These are phyloP conservation scores for Acholoe squamosa DNA, from an alignment of 2,888 invertebrate genomes.

Conservation along the genomic window DNA sequence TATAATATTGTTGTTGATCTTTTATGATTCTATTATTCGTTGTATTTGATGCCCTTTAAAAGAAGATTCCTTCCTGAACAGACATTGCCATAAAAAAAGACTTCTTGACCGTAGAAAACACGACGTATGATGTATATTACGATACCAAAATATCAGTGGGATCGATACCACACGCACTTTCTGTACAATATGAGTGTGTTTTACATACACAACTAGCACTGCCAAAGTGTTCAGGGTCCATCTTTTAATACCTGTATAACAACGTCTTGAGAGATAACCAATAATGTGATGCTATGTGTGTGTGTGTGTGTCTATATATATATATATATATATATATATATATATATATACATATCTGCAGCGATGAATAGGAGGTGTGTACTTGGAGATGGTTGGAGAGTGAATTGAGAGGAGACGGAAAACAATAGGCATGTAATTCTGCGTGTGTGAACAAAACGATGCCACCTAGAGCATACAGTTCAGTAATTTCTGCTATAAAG, in stretches of 20 bases:
- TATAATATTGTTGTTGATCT: not conserved
- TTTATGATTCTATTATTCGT: no score
- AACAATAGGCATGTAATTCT: no score
- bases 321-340: not conserved
- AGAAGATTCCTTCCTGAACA: no score
- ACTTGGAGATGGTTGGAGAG: not conserved
- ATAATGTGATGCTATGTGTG: not conserved
- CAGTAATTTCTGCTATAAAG: no score
- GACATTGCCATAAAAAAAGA: not conserved
- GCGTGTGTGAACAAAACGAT: no score
- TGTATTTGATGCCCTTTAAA: no score
- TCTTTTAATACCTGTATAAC: not conserved
- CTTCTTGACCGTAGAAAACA: not conserved
- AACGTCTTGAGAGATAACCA: not conserved
- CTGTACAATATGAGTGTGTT: not conserved
- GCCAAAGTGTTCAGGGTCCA: slow-evolving; percentile 5
- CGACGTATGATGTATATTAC: not conserved
- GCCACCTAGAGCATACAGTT: no score
- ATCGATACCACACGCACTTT: no score
- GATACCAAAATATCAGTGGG: not conserved
- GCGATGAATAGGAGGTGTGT: not conserved
- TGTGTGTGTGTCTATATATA: not conserved
- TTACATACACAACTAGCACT: not conserved
- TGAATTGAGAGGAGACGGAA: no score
- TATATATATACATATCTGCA: not conserved